Percentiles rank a stretch among this genome's conserved stretches.
phyloP scores from a whole-genome alignment of 2,888 invertebrate species.

The Hofmannophila pseudospretella region DNA sequence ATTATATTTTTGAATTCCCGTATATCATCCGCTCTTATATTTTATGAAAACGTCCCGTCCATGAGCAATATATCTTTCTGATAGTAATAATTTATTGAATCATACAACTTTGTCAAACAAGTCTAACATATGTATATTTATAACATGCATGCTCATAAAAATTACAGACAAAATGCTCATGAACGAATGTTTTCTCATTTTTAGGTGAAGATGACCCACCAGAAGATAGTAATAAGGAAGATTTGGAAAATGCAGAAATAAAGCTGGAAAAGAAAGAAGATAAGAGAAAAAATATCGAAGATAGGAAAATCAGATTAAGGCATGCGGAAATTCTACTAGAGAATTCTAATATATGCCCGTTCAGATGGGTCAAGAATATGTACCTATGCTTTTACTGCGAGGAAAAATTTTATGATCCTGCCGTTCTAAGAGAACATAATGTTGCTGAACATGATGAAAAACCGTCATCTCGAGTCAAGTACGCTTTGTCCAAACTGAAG shows the following conservation, averaged over 20 bases:
- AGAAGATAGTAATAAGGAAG: conserved; percentile 13
- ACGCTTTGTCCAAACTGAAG: conserved; percentile 43
- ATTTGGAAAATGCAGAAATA: conserved; percentile 12
- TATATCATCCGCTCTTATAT: too few relatives aligned
- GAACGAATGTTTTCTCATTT: conserved; percentile 53
- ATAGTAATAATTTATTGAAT: too few relatives aligned
- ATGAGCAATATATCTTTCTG: too few relatives aligned
- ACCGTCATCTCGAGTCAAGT: conserved; percentile 31
- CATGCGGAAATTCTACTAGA: conserved; percentile 47
- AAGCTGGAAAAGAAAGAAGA: conserved; percentile 26
- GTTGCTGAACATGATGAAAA: conserved; percentile 27
- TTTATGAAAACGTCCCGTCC: conserved; percentile 26
- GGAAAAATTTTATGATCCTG: conserved; percentile 45
- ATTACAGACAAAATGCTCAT: too few relatives aligned
- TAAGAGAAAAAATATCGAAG: conserved; percentile 29
- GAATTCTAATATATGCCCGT: conserved; percentile 55
- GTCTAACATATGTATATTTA: too few relatives aligned
- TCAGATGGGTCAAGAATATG: conserved; percentile 59
- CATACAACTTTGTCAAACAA: too few relatives aligned
- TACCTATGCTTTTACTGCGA: conserved; percentile 62
- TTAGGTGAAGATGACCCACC: conserved; percentile 50
- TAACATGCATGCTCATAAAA: conserved; percentile 16
- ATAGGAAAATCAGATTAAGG: conserved; percentile 42
- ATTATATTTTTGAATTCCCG: too few relatives aligned
- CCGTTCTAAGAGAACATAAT: conserved; percentile 40